Evolutionary conservation across 1,140 invertebrate genomes (phyloP), one percentile per base, ranked within the genome.

Genomic region (Drosophila teissieri): DNA sequence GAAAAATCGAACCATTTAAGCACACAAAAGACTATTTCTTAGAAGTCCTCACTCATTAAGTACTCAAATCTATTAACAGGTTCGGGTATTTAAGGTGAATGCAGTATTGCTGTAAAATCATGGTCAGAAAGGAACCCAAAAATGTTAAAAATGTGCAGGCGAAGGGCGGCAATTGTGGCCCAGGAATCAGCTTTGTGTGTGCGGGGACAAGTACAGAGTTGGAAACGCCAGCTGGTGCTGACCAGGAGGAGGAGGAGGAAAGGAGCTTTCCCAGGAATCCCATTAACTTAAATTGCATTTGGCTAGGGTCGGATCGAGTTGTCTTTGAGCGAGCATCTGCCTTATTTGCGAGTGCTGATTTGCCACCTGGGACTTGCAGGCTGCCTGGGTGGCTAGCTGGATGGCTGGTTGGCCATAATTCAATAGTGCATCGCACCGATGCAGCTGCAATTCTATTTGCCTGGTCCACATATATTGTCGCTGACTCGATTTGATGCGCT

Each of bases 391-490:
- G 39, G n/a, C n/a, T 14, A 5, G 11, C 39, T 17, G 24, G 58
- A 34, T 45, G 7, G 27, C 27, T 31, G 27, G 24, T 24, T 31
- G 1, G 72, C 72, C 58, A 57, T 75, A 75, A 75, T 75, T 65
- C 27, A 76, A 76, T 76, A 76, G 31, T 42, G 53, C 22, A 3
- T 24, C 34, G 52, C 65, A 75, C 46, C 54, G 56, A 48, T 57
- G 73, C 48, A 48, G 40, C 22, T 76, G 36, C 45, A 67, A 76
- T 76, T 67, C 24, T 48, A 52, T 75, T 76, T 76, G 73, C 72
- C 53, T 75, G 57, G 36, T 15, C 40, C 48, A 69, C 39, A 63
- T 17, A 51, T 56, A 45, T 39, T 48, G 15, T 51, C 58, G 37
- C 39, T 64, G 61, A 76, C 49, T 65, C 42, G 61, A 75, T 76